These are phyloP conservation scores for Coreius guichenoti DNA, from an alignment of 2,797 vertebrate species.

Conservation along the genomic window DNA sequence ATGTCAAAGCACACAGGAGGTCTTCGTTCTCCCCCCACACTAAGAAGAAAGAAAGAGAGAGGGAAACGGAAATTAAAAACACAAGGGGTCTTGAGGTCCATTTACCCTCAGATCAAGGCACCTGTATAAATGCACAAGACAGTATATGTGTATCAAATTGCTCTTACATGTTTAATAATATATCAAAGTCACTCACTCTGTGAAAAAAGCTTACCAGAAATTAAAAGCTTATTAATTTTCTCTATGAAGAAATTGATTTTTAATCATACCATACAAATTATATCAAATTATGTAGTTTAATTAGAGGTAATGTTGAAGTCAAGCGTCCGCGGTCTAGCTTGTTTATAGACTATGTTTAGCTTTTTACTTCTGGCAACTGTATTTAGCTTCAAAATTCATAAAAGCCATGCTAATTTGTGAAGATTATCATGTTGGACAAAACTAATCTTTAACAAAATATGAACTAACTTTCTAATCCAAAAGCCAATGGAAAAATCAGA, in stretches of 20 bases:
- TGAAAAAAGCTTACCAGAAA: background rate
- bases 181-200: background rate
- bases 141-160: background rate
- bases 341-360: background rate
- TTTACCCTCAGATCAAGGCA: constrained; percentile 60
- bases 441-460: background rate
- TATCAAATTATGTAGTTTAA: background rate
- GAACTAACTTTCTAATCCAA: background rate
- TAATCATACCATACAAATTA: background rate
- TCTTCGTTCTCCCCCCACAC: constrained; percentile 34
- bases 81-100: constrained; percentile 68
- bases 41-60: constrained; percentile 71
- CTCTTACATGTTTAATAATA: background rate
- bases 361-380: background rate
- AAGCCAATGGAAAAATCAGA: background rate
- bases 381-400: background rate
- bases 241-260: background rate
- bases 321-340: background rate
- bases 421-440: background rate
- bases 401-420: background rate
- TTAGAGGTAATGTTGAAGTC: background rate
- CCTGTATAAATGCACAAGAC: constrained; percentile 35
- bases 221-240: background rate
- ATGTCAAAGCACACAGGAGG: constrained; percentile 69
- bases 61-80: constrained; percentile 78